These are phyloP conservation scores for Pomatostomus ruficeps DNA, from an alignment of 2,113 vertebrate species.

Conservation along the genomic window DNA sequence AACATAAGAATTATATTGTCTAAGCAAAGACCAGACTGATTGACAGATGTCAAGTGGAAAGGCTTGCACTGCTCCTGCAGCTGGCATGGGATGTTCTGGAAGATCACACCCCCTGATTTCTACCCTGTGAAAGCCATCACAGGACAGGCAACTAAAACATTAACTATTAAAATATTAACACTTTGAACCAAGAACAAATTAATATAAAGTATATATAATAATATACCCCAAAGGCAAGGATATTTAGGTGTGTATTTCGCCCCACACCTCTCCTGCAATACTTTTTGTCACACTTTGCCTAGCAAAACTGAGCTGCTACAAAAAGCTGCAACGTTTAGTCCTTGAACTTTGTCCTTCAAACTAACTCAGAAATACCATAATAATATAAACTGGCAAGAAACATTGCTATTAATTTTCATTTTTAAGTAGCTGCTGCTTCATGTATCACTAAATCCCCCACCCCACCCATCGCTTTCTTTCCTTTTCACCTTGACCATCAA, in stretches of 20 bases:
- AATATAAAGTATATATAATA: neutral
- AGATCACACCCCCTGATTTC: neutral
- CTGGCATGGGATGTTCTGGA: neutral
- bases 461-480: neutral
- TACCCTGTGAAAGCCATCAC: neutral
- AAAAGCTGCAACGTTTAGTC: neutral
- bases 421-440: neutral
- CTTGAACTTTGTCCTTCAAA: neutral
- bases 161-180: neutral
- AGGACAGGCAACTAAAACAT: neutral
- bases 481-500: neutral
- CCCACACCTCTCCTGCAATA: neutral
- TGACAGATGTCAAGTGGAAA: neutral
- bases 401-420: neutral
- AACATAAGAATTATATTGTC: neutral
- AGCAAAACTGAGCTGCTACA: neutral
- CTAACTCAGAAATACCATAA: neutral
- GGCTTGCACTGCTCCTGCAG: neutral
- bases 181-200: neutral
- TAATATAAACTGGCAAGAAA: neutral
- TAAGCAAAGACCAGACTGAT: neutral
- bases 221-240: rapidly evolving
- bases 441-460: neutral
- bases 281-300: neutral
- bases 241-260: neutral